Evolutionary conservation across 2,113 vertebrate genomes (phyloP).

Genomic region (Rynchops niger): DNA sequence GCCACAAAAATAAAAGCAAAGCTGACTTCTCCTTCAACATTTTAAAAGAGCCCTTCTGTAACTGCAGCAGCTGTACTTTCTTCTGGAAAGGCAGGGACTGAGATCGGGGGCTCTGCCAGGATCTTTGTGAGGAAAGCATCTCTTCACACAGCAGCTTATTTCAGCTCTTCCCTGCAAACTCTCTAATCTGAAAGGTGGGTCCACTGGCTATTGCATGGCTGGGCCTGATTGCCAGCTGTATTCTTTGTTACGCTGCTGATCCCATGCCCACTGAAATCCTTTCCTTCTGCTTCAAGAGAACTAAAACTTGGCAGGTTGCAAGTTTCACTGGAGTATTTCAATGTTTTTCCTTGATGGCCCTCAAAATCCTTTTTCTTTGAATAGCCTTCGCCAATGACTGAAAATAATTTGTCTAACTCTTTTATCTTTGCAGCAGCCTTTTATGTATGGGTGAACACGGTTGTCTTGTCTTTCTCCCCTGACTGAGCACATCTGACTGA

Average conservation of each 20-base stretch:
- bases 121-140: not conserved
- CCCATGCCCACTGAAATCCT: not conserved
- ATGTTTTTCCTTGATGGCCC: not conserved
- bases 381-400: not conserved
- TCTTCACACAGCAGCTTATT: not conserved
- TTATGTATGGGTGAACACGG: not conserved
- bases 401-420: slow-evolving; percentile 1
- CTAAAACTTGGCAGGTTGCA: not conserved
- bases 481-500: not conserved
- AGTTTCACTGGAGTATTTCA: not conserved
- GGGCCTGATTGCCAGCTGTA: not conserved
- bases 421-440: not conserved
- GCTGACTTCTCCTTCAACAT: not conserved
- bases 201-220: not conserved
- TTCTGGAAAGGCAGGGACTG: not conserved
- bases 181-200: not conserved
- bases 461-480: not conserved
- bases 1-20: not conserved
- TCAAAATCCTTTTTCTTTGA: not conserved
- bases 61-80: not conserved
- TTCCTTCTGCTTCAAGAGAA: not conserved
- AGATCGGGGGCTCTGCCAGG: not conserved
- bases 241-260: not conserved
- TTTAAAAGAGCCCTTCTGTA: not conserved
- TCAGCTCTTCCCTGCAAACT: not conserved